Percentiles rank a stretch among this genome's conserved stretches.
phyloP scores from a whole-genome alignment of 2,888 invertebrate genomes.

The Cataglyphis albicans region DNA sequence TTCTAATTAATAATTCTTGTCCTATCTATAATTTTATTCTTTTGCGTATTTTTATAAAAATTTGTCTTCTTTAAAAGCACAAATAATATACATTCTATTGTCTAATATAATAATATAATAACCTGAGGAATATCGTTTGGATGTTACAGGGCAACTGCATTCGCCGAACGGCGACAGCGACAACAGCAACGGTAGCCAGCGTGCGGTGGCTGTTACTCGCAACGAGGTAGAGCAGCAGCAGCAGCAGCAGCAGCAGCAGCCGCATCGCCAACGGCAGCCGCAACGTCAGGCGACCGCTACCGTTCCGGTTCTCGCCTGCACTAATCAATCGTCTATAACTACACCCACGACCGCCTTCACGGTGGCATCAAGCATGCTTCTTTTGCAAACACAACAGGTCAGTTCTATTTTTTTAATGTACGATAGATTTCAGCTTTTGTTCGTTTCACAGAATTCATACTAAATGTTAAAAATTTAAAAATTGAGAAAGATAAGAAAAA shows the following conservation, averaged over 20 bases:
- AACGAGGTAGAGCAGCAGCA: constrained; percentile 79
- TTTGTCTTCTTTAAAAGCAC: neutral
- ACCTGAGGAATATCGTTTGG: neutral
- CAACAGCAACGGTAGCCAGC: constrained; percentile 82
- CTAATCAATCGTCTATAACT: constrained; percentile 87
- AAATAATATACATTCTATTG: constrained; percentile 2
- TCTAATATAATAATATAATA: neutral
- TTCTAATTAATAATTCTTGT: neutral
- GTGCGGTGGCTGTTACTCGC: constrained; percentile 77
- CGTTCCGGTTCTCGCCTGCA: constrained; percentile 87
- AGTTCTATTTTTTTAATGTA: constrained; percentile 80
- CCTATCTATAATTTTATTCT: neutral
- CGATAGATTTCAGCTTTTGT: neutral
- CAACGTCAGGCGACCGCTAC: constrained; percentile 83
- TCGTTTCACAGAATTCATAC: neutral
- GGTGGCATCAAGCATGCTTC: constrained; percentile 95
- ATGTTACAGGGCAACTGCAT: constrained; percentile 82
- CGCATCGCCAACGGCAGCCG: constrained; percentile 78
- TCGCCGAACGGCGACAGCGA: constrained; percentile 83
- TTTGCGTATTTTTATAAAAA: neutral
- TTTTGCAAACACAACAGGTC: constrained; percentile 97
- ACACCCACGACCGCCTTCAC: constrained; percentile 88
- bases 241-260: constrained; percentile 66
- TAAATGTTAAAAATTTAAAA: neutral
- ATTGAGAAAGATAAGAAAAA: neutral